A percentile compares a stretch with the other conserved stretches of the same genome.
Evolutionary conservation across 1,140 invertebrate species (phyloP).

Genomic region (Hycleus phaleratus): DNA sequence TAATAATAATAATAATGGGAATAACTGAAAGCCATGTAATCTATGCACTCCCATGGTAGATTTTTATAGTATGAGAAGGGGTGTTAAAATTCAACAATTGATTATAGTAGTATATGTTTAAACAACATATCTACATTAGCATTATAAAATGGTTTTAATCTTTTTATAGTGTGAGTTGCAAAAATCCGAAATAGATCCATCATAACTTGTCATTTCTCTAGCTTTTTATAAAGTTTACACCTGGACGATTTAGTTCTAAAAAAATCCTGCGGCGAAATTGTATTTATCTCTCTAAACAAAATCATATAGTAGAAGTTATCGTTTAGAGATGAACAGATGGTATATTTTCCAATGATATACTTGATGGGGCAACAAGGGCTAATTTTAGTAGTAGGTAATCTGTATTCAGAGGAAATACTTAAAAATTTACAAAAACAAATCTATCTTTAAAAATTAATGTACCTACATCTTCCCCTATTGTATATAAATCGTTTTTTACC

Average conservation of each 20-base stretch:
- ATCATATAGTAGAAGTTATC: conserved; percentile 18
- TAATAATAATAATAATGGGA: too few relatives aligned
- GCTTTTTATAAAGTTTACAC: conserved; percentile 18
- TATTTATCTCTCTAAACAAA: conserved; percentile 23
- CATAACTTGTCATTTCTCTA: conserved; percentile 21
- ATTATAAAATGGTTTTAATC: conserved; percentile 24
- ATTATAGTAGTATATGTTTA: conserved; percentile 20
- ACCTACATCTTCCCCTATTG: too few relatives aligned
- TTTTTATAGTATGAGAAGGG: conserved; percentile 6
- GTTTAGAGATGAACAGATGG: conserved; percentile 20
- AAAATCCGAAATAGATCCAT: conserved; percentile 23
- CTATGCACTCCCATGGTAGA: conserved; percentile 9
- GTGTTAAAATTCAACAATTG: conserved; percentile 27
- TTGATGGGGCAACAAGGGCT: too few relatives aligned
- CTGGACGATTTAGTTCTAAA: conserved; percentile 27
- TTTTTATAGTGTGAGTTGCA: conserved; percentile 2
- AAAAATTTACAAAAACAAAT: too few relatives aligned
- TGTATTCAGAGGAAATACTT: too few relatives aligned
- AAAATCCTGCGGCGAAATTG: conserved; percentile 31
- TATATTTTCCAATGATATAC: conserved; percentile 1
- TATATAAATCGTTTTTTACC: too few relatives aligned
- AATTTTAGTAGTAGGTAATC: too few relatives aligned
- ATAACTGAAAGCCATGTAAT: neutral
- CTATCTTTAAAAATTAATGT: too few relatives aligned
- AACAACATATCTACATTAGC: conserved; percentile 32